Conservation (phyloP, 1,140 invertebrate genomes). For the Piezodorus guildinii region DNA sequence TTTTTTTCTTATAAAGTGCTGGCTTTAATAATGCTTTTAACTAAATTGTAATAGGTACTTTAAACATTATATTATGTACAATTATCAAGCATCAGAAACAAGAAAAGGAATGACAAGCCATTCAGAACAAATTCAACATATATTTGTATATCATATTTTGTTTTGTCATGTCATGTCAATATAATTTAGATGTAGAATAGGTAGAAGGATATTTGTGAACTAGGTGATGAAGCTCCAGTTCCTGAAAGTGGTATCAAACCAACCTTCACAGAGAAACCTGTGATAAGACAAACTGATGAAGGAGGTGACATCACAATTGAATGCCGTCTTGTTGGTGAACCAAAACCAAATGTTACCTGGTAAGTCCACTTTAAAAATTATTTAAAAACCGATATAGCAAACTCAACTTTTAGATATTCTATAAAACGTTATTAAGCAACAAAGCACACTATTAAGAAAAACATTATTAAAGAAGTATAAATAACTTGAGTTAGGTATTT, state of each 20-base stretch:
- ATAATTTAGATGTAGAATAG: slow-evolving; percentile 21
- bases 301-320: slow-evolving; percentile 87
- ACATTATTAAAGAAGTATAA: too few species aligned
- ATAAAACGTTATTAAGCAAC: too few species aligned
- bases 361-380: slow-evolving; percentile 40
- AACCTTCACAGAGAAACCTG: slow-evolving; percentile 89
- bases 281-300: slow-evolving; percentile 89
- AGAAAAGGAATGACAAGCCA: slow-evolving; percentile 13
- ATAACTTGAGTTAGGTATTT: too few species aligned
- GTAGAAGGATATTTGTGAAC: slow-evolving; percentile 27
- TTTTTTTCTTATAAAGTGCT: too few species aligned
- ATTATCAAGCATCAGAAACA: not conserved
- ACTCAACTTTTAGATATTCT: too few species aligned
- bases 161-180: slow-evolving; percentile 3
- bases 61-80: not conserved
- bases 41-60: too few species aligned
- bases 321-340: slow-evolving; percentile 89
- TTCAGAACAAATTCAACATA: slow-evolving; percentile 14
- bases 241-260: slow-evolving; percentile 76
- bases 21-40: too few species aligned
- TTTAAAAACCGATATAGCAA: too few species aligned
- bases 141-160: slow-evolving; percentile 15
- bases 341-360: slow-evolving; percentile 83
- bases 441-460: too few species aligned
- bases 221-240: slow-evolving; percentile 82